Evolutionary conservation across 2,797 vertebrate species (phyloP).

Genomic region (Phyllotis vaccarum): DNA sequence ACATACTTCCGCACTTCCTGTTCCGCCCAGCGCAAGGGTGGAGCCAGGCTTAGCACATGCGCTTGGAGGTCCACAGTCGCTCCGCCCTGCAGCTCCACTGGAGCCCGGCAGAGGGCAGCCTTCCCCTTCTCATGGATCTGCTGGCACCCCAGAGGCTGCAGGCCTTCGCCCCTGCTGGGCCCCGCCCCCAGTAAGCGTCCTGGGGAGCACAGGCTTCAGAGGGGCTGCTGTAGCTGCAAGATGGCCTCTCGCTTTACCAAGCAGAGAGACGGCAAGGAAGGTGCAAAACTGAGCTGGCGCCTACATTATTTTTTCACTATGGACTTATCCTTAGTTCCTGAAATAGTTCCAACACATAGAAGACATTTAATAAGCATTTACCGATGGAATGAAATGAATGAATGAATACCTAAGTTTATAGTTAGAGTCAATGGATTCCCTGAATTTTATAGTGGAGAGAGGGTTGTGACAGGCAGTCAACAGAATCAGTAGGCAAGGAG

Average conservation of each 20-base stretch:
- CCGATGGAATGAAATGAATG: constrained; percentile 29
- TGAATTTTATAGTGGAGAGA: not conserved
- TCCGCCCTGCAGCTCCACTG: not conserved
- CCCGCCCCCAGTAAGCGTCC: constrained; percentile 59
- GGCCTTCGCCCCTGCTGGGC: not conserved
- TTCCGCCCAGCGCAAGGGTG: not conserved
- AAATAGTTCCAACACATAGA: not conserved
- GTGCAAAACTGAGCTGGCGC: not conserved
- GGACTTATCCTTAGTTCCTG: not conserved
- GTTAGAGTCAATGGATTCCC: not conserved
- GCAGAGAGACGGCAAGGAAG: not conserved
- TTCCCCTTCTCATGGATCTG: not conserved
- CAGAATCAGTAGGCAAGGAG: not conserved
- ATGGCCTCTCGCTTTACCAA: constrained; percentile 62
- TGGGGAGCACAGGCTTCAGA: not conserved
- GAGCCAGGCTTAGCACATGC: constrained; percentile 45
- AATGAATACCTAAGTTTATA: constrained; percentile 7
- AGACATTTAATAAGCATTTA: constrained; percentile 39
- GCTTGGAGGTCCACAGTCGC: not conserved
- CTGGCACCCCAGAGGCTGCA: not conserved
- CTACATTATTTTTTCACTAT: not conserved
- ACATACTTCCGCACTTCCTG: accelerated
- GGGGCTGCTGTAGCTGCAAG: not conserved
- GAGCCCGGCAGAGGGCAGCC: constrained; percentile 76
- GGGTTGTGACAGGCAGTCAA: not conserved